Base-by-base conservation (phyloP, 2,888 invertebrate genomes). In the Ecdyonurus torrentis region DNA sequence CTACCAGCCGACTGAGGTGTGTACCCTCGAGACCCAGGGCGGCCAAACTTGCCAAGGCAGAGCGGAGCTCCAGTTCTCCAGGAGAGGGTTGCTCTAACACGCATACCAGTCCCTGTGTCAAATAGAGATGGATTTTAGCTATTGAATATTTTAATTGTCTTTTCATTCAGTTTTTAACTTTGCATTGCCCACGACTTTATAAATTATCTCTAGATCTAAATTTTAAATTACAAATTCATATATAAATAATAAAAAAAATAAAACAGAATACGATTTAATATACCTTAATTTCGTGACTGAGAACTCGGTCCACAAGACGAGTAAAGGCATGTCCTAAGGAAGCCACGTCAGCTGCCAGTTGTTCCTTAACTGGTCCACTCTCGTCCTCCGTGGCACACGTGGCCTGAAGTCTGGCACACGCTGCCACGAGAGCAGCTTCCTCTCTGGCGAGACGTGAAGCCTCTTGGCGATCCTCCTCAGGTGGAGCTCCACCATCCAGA, bases 1-100 rank as follows among this genome's bases (percentile, higher is more conserved):
- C 83, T 64, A 91, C 84, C n/a, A 84, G 81, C 67, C 83, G 83
- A 69, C 88, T 84, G 61, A 89, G 81, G 67, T 87, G 83, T 50
- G 80, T 76, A 25, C 87, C 85, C 23, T 87, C 79, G 72, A 88
- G 79, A 0, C 87, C 86, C 0, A 91, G 74, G 24, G 85, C 84
- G 0, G 85, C 85, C 60, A 87, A 78, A 0, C 83, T 85, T 0
- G 85, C 84, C 1, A 87, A 37, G n/a, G 64, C 63, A 15, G 70
- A 60, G 65, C 83, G 81, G 63, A 80, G 77, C 65, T 81, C 81
- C 74, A 79, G 75, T 71, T 80, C 84, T 23, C 79, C 83, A 1
- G 81, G 79, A 0, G 19, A 20, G 7, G 85, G 83, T 67, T 85
- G 84, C 71, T 87, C 86, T 62, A 88, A 76, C 67, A 82, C 81